Conservation (phyloP, 2,888 invertebrate genomes). For the Allolobophora icterica region DNA sequence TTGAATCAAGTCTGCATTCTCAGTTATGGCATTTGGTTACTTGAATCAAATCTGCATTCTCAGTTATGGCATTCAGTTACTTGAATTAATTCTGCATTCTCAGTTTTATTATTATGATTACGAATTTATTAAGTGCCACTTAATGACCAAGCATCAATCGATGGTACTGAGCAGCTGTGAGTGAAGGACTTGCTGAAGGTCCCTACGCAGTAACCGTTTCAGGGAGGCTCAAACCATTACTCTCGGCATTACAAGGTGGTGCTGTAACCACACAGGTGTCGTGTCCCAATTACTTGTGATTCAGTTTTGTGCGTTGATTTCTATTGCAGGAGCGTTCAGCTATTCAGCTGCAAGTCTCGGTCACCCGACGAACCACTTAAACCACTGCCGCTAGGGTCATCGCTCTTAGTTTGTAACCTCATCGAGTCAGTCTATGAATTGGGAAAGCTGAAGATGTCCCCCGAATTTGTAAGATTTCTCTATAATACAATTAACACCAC, state of each 20-base stretch:
- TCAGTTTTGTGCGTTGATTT: not conserved
- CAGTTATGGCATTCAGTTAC: not conserved
- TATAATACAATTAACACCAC: not conserved
- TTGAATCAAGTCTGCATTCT: too few species aligned
- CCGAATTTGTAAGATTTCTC: constrained; percentile 75
- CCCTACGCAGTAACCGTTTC: too few species aligned
- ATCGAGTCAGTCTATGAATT: constrained; percentile 81
- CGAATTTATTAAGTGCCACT: too few species aligned
- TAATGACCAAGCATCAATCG: too few species aligned
- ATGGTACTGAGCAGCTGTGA: too few species aligned
- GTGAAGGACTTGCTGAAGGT: too few species aligned
- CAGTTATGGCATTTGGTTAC: not conserved
- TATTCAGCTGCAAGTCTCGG: constrained; percentile 45
- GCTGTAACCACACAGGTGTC: too few species aligned
- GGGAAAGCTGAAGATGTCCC: constrained; percentile 77
- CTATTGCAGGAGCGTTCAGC: constrained; percentile 43
- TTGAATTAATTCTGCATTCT: not conserved
- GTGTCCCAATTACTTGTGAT: not conserved
- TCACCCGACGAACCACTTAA: constrained; percentile 40
- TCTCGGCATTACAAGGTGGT: too few species aligned
- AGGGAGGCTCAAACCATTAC: too few species aligned
- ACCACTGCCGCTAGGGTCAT: constrained; percentile 54
- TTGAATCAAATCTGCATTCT: not conserved
- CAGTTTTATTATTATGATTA: too few species aligned
- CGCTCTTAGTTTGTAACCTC: constrained; percentile 78